Percentiles rank a stretch among this genome's conserved stretches.
Evolutionary conservation across 2,888 invertebrate genomes (phyloP).

Genomic region (Lithosia quadra): DNA sequence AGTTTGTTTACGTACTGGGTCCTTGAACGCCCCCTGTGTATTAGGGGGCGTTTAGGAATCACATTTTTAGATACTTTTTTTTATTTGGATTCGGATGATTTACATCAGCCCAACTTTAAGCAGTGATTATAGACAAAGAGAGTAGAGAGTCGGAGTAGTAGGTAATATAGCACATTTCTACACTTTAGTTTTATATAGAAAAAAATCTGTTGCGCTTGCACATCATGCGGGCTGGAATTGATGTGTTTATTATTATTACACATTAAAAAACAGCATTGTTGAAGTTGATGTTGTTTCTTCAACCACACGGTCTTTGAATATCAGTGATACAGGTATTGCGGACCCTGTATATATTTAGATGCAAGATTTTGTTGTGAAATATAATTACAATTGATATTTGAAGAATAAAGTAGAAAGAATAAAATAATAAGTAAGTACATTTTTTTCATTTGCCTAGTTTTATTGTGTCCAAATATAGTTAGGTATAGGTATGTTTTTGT

Average conservation of each 20-base stretch:
- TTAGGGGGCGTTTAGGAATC: too few species aligned
- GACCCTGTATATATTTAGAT: background rate
- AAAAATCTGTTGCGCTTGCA: background rate
- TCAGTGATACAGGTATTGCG: background rate
- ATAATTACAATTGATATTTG: too few species aligned
- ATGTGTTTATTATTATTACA: background rate
- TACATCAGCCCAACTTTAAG: too few species aligned
- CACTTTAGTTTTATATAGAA: background rate
- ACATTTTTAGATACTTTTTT: conserved; percentile 2
- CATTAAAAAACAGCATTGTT: too few species aligned
- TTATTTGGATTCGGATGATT: background rate
- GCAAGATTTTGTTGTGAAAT: too few species aligned
- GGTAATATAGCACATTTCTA: too few species aligned
- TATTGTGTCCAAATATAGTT: background rate
- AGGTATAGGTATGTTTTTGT: background rate
- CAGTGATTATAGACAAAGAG: background rate
- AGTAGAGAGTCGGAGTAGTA: too few species aligned
- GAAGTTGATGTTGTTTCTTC: too few species aligned
- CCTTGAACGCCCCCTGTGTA: background rate
- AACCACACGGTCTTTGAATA: background rate
- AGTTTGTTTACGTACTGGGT: background rate
- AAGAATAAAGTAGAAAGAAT: too few species aligned
- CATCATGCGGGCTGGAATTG: background rate
- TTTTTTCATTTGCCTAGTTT: background rate
- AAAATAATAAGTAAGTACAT: too few species aligned